Base-by-base conservation (phyloP, 1,140 invertebrate species). In the Drosophila lacteicornis region DNA sequence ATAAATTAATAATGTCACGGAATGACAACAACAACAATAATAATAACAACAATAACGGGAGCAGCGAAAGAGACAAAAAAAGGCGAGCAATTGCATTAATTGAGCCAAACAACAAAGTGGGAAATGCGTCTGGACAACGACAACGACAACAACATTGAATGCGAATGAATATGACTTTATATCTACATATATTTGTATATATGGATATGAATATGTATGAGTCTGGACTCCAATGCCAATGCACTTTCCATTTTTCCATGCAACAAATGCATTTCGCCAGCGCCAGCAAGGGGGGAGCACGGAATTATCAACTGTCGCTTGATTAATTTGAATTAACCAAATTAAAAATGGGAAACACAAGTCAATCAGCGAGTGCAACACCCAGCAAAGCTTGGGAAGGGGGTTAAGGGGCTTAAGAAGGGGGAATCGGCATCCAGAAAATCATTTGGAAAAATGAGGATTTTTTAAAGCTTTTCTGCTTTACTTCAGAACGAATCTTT, bases 1-100 rank as follows among this genome's bases (percentile, higher is more conserved):
- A 88, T 88, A 88, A 88, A 88, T 88, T 90, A 88, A 88, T 88
- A 88, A 88, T 88, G 85, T 81, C 78, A 90, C 71, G 87, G 87
- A 85, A 82, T 55, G 79, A 80, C 67, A 75, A 79, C 47, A 79
- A 66, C 61, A 79, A 65, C 40, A 58, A 59, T 25, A 49, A 57
- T 11, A 61, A 51, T 27, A 69, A 49, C 45, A 56, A 58, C 17
- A 69, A 51, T 36, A 69, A 40, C 43, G 68, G 30, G n/a, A 80
- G 46, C 22, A 76, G 30, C 22, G 60, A 63, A 33, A 75, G 71
- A 62, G 66, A 82, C 66, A 65, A 80, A 66, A 62, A 55, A 25
- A 56, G 36, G 3, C 60, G 53, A 79, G 85, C 85, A 88, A 88
- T 88, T 88, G 85, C 85, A 90, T 88, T 88, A 88, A 88, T 88